A percentile compares a stretch with the other conserved stretches of the same genome.
Evolutionary conservation across 92 coral and sea anemone species (phyloP).

Genomic region (Phenganax marumi): DNA sequence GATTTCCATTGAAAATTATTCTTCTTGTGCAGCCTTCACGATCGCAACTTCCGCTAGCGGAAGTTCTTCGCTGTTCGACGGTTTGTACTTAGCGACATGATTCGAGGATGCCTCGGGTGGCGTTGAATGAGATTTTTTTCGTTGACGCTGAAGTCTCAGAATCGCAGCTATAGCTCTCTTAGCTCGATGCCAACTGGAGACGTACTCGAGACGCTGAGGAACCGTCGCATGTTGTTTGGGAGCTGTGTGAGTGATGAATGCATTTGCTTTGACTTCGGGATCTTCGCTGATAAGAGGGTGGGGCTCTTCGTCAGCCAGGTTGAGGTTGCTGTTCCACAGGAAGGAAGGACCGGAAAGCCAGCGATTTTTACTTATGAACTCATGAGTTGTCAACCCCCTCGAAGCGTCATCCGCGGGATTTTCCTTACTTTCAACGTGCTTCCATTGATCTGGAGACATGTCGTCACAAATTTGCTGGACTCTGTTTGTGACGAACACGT

Average conservation of each 20-base stretch:
- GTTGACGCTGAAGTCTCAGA: conserved; percentile 28
- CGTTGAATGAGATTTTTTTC: conserved; percentile 16
- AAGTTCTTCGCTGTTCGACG: too few species aligned
- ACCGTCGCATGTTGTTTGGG: conserved; percentile 22
- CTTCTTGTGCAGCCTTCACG: too few species aligned
- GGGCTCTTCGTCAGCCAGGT: conserved; percentile 60
- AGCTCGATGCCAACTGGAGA: conserved; percentile 57
- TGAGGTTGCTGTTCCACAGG: conserved; percentile 56
- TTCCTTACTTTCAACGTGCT: conserved; percentile 58
- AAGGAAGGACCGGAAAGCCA: conserved; percentile 65
- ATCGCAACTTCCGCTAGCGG: too few species aligned
- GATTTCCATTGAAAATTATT: conserved; percentile 7
- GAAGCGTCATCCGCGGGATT: conserved; percentile 78
- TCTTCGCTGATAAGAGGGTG: conserved; percentile 48
- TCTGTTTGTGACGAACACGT: conserved; percentile 65
- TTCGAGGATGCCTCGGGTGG: conserved; percentile 8
- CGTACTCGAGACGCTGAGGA: conserved; percentile 36
- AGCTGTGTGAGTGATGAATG: conserved; percentile 9
- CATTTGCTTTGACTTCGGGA: conserved; percentile 47
- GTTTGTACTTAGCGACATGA: too few species aligned
- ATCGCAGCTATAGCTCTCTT: conserved; percentile 56
- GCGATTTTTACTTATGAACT: conserved; percentile 53
- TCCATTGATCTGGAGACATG: conserved; percentile 64
- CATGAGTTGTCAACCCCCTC: conserved; percentile 57
- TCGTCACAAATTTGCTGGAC: conserved; percentile 65